Evolutionary conservation across 2,797 vertebrate species (phyloP), one percentile per base, ranked within the genome.

Genomic region (Parambassis ranga): DNA sequence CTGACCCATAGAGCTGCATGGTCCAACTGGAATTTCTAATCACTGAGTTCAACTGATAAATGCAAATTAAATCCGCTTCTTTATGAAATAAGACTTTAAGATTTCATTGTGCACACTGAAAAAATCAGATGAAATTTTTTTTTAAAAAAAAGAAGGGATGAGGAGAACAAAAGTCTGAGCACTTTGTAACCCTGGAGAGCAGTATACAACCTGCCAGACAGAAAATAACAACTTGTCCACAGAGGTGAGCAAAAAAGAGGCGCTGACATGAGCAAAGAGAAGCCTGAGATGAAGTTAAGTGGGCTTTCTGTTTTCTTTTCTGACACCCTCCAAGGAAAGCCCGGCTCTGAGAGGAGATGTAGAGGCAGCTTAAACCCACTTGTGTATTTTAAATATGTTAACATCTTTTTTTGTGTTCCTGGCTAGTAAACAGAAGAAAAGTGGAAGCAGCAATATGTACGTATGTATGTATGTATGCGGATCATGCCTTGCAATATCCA

Each of bases 211-310:
- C 71, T 64, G 75, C 61, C 50, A 83, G 47, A 67, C 47, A 73
- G 71, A 80, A 78, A 87, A 87, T 76, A 83, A 79, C 75, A 85
- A 81, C 68, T 80, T 77, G 65, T 84, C 60, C 55, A 63, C 38
- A 51, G 56, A 65, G 60, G 66, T 26, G 46, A 61, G 61, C 41
- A 65, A 63, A 72, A 65, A 58, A 15, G 8, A 38, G 23, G 33
- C 37, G 65, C 16, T 57, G 68, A 33, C 36, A 68, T 30, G 53
- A 75, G 65, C 75, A 84, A 86, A 79, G 41, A 32, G 24, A 64
- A 62, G 57, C 58, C 51, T 58, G 71, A 78, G 63, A 28, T 24
- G 30, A 60, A 71, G 64, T 80, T 73, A 78, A 81, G 39, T 69
- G 53, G 62, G 66, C 46, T 79, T 64, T 78, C 65, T 1, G 13